Evolutionary conservation across 2,888 invertebrate genomes (phyloP).

Genomic region (Clepsis dumicolana): DNA sequence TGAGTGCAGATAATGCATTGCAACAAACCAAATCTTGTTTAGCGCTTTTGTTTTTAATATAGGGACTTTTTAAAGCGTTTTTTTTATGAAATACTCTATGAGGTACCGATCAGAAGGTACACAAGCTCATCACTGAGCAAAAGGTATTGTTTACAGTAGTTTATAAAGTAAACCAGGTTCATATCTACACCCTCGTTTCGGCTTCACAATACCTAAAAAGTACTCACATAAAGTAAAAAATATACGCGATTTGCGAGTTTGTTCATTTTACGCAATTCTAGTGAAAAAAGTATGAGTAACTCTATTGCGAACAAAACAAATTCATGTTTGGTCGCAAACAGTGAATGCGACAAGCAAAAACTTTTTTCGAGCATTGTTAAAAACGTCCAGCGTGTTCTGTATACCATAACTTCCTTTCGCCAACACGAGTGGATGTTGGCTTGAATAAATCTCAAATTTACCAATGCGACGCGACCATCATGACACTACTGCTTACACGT

Average conservation of each 20-base stretch:
- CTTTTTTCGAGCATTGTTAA: constrained; percentile 11
- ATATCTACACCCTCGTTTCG: too few relatives aligned
- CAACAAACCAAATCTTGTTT: too few relatives aligned
- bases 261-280: background rate
- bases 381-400: constrained; percentile 12
- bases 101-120: too few relatives aligned
- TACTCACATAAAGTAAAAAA: too few relatives aligned
- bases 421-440: constrained; percentile 3
- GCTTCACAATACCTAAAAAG: too few relatives aligned
- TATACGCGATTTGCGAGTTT: background rate
- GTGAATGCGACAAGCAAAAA: constrained; percentile 6
- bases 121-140: too few relatives aligned
- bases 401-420: constrained; percentile 10
- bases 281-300: background rate
- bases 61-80: too few relatives aligned
- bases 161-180: too few relatives aligned
- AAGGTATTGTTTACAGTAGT: too few relatives aligned
- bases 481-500: constrained; percentile 13
- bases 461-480: constrained; percentile 24
- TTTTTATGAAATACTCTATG: too few relatives aligned
- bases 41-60: too few relatives aligned
- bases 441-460: constrained; percentile 11
- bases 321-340: background rate
- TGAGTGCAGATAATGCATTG: background rate
- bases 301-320: constrained; percentile 7